Conservation (phyloP, 2,113 vertebrate genomes). For the Motacilla tschutschensis region DNA sequence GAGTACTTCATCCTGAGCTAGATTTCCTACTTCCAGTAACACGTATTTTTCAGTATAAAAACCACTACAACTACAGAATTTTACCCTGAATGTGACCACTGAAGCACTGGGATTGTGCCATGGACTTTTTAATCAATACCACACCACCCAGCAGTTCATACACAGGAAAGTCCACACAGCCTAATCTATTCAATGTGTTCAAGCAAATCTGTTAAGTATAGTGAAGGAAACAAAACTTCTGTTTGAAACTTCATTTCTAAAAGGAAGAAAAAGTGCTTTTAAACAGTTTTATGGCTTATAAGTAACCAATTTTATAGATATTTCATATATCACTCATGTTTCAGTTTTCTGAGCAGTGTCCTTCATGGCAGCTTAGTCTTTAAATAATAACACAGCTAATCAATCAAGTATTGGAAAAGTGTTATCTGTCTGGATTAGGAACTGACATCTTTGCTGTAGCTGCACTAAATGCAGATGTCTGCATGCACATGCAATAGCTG, state of each 20-base stretch:
- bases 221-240: not conserved
- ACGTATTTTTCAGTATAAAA: not conserved
- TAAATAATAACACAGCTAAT: not conserved
- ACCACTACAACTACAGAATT: not conserved
- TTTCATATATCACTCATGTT: not conserved
- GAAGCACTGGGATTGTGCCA: not conserved
- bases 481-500: not conserved
- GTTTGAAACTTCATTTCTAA: not conserved
- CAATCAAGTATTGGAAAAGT: not conserved
- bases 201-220: not conserved
- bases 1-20: not conserved
- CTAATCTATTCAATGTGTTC: not conserved
- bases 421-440: not conserved
- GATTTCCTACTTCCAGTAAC: slow-evolving; percentile 5
- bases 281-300: not conserved
- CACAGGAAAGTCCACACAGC: not conserved
- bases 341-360: not conserved
- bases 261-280: not conserved
- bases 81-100: not conserved
- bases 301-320: not conserved
- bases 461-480: not conserved
- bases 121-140: slow-evolving; percentile 14
- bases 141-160: not conserved
- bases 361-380: not conserved
- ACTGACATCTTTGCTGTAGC: not conserved